These are phyloP conservation scores for Andrena flavipes DNA, from an alignment of 2,888 invertebrate genomes.

Conservation along the genomic window DNA sequence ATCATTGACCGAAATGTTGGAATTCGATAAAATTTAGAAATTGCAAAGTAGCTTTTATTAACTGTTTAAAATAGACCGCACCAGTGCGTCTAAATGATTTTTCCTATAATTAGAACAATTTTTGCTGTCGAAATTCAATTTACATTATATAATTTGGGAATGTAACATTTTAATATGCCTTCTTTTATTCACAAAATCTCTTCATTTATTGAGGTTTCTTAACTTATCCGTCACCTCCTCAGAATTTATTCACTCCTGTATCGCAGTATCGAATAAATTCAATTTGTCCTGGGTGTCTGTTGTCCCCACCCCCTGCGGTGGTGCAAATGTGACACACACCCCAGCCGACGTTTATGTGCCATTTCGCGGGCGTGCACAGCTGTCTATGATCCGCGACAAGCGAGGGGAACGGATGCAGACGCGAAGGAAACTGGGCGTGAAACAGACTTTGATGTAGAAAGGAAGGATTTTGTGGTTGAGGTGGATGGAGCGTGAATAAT, in stretches of 20 bases:
- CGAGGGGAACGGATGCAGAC: constrained; percentile 51
- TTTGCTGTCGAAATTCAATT: too few relatives aligned
- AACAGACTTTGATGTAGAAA: constrained; percentile 75
- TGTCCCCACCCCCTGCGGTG: not conserved
- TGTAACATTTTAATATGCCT: too few relatives aligned
- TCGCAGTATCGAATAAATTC: constrained; percentile 16
- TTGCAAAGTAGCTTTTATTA: too few relatives aligned
- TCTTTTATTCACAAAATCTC: too few relatives aligned
- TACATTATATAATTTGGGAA: too few relatives aligned
- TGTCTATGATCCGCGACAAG: constrained; percentile 55
- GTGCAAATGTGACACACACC: constrained; percentile 27
- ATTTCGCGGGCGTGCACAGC: constrained; percentile 47
- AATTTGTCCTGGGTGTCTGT: constrained; percentile 17
- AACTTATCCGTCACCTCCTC: too few relatives aligned
- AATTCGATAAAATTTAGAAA: too few relatives aligned
- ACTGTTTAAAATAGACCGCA: too few relatives aligned
- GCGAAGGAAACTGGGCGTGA: constrained; percentile 75
- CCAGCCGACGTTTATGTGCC: constrained; percentile 12
- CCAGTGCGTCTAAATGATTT: too few relatives aligned
- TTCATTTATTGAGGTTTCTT: too few relatives aligned
- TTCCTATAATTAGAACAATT: too few relatives aligned
- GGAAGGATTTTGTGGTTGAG: constrained; percentile 73
- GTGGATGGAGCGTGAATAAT: constrained; percentile 77
- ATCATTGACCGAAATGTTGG: too few relatives aligned
- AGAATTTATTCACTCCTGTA: not conserved